Percentiles rank a stretch among this genome's conserved stretches.
Conservation (phyloP, 2,797 vertebrate genomes). For the Tenualosa ilisha region DNA sequence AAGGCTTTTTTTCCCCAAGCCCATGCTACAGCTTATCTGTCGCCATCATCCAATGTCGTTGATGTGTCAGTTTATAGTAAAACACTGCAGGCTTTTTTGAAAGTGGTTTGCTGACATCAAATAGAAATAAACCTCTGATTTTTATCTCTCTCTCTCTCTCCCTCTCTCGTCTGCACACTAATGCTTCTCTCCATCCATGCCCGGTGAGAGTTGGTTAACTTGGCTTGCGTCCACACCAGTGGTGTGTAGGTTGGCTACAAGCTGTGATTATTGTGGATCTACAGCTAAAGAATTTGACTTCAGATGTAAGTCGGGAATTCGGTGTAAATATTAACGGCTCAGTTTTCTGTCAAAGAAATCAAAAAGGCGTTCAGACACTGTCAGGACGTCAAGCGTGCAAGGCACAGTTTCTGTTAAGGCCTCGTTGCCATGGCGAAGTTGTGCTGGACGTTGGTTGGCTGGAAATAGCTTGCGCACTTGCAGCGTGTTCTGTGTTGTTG, state of each 20-base stretch:
- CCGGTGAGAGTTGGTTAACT: background rate
- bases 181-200: background rate
- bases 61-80: slow-evolving; percentile 58
- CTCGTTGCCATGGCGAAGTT: slow-evolving; percentile 55
- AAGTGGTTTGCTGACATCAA: slow-evolving; percentile 50
- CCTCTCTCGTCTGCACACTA: background rate
- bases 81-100: slow-evolving; percentile 43
- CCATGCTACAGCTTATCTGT: slow-evolving; percentile 40
- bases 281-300: background rate
- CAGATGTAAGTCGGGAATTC: background rate
- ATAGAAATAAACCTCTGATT: slow-evolving; percentile 34
- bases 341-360: background rate
- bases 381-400: background rate
- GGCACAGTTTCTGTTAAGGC: slow-evolving; percentile 18
- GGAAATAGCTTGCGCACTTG: slow-evolving; percentile 1
- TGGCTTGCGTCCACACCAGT: background rate
- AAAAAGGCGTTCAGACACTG: background rate
- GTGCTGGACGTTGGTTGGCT: slow-evolving; percentile 31
- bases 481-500: background rate
- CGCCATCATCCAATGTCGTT: slow-evolving; percentile 46
- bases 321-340: background rate
- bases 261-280: background rate
- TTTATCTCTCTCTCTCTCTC: background rate
- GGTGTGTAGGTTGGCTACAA: background rate
- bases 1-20: background rate